Evolutionary conservation across 2,113 vertebrate genomes (phyloP), one percentile per base, ranked within the genome.

Genomic region (Lampris megalopsis): DNA sequence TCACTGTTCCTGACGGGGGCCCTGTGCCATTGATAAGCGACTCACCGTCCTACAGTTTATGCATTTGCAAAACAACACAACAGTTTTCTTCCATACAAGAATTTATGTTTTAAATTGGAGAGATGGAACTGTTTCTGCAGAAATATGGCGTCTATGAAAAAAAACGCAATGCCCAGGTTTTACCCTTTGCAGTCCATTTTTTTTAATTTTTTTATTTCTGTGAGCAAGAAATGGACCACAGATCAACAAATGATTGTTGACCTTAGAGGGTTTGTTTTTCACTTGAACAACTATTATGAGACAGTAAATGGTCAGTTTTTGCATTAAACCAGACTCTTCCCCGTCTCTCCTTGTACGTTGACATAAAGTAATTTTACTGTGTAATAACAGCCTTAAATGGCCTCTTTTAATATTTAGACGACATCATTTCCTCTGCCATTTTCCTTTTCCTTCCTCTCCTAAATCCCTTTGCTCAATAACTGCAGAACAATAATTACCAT

Each of bases 261-360:
- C 74, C 71, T 80, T 79, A 62, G 83, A 79, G 63, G 54, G 36
- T 66, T 68, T 47, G 72, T 24, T 62, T 36, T 40, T 41, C 13
- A 62, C 13, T 47, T 47, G 56, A 61, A 53, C 53, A 62, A 78
- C 66, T 42, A 37, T 68, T 75, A 54, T 79, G 60, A 53, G 77
- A 78, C 80, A 83, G 64, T 80, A 75, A 86, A 78, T 71, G 80
- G 57, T 82, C 61, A 82, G 68, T 80, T 72, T 84, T 89, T 65
- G 48, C 64, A 88, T 70, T 73, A 79, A 83, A 83, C 42, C 64
- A 85, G 79, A 86, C 72, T 61, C 82, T 82, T 88, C 82, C 76
- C 87, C 71, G 35, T 60, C 64, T 70, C 73, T 50, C 11, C 62
- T 60, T 60, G 73, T 50, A 13, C 60, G 70, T 67, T 83, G 80